Conservation (phyloP, 2,113 vertebrate species). For the Aramus guarauna region DNA sequence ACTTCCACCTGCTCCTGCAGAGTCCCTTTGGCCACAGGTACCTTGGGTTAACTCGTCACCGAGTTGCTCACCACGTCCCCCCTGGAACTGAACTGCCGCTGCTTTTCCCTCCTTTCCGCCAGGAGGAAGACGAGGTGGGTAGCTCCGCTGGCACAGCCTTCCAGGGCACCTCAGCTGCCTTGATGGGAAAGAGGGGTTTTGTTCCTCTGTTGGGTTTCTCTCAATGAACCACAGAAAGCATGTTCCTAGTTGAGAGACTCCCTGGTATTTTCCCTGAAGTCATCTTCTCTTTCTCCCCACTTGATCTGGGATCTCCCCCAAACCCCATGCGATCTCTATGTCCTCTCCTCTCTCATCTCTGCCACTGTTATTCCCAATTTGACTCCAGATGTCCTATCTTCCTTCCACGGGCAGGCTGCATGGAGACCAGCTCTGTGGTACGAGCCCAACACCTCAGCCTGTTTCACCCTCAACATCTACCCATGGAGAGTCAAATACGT, state of each 20-base stretch:
- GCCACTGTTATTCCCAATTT: background rate
- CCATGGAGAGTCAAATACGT: rapidly evolving
- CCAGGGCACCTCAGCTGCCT: rapidly evolving
- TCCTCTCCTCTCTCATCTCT: background rate
- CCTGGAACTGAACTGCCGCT: rapidly evolving
- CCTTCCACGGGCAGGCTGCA: background rate
- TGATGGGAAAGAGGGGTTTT: background rate
- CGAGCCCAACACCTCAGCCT: background rate
- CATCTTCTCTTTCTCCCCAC: background rate
- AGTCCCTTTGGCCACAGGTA: background rate
- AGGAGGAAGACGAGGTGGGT: background rate
- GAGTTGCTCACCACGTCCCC: background rate
- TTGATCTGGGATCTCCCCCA: background rate
- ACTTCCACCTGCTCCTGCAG: background rate
- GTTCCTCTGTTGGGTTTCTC: background rate
- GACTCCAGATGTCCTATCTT: background rate
- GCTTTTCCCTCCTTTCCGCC: background rate
- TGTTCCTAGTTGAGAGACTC: background rate
- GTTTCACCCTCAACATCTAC: background rate
- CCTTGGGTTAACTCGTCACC: background rate
- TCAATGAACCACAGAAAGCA: background rate
- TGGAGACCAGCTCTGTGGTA: background rate
- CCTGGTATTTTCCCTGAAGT: background rate
- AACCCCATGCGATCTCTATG: background rate
- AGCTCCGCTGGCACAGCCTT: rapidly evolving